Evolutionary conservation across 2,113 vertebrate species (phyloP).

Genomic region (Plecotus auritus): DNA sequence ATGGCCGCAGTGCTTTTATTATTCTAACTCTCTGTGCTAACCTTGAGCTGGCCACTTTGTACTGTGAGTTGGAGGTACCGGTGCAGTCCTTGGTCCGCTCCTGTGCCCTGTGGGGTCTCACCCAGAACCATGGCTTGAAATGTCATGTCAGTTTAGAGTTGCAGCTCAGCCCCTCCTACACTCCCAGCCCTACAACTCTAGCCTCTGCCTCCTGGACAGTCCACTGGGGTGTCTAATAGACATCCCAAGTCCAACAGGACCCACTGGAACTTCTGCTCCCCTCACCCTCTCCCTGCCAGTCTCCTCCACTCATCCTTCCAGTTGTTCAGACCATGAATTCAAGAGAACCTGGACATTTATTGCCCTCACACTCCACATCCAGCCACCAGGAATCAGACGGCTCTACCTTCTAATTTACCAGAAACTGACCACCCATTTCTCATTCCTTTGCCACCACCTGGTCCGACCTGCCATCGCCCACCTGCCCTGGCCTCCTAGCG

Average conservation of each 20-base stretch:
- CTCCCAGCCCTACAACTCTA: too few relatives aligned
- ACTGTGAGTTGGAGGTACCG: rapidly evolving
- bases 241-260: background rate
- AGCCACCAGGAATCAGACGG: rapidly evolving
- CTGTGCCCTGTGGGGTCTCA: background rate
- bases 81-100: background rate
- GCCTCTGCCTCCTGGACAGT: background rate
- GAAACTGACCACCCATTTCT: background rate
- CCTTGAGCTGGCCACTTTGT: background rate
- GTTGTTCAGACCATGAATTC: background rate
- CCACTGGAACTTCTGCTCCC: background rate
- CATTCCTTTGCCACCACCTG: rapidly evolving
- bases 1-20: background rate
- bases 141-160: background rate
- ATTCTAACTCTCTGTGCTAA: background rate
- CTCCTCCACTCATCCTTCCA: rapidly evolving
- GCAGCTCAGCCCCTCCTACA: background rate
- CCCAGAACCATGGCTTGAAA: background rate
- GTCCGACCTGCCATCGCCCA: background rate
- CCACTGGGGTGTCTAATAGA: background rate
- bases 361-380: background rate
- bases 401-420: background rate
- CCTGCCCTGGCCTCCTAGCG: rapidly evolving
- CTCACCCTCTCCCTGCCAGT: background rate
- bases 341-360: too few relatives aligned